Base-by-base conservation (phyloP, 2,113 vertebrate genomes). In the Ailurus styani region DNA sequence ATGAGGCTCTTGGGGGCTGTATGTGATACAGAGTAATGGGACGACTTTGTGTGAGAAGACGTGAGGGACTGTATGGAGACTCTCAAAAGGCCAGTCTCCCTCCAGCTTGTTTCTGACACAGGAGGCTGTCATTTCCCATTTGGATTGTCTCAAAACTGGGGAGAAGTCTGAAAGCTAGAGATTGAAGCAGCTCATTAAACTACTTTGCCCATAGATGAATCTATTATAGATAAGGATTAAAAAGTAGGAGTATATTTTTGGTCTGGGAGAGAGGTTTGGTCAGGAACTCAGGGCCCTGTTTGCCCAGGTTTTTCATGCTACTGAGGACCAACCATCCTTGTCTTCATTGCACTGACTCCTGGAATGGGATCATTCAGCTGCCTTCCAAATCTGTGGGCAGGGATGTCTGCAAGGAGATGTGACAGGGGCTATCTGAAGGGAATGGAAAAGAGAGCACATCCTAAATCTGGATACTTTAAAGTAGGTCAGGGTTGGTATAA, bases 161-260 rank as follows among this genome's bases (percentile, higher is more conserved):
- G 50, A 90, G 7, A 79, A 42, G 73, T 70, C 21, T 57, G 45
- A 31, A 83, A 70, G 60, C 3, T 62, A 70, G 47, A 87, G 50
- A 66, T 66, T 18, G n/a, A 96, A 95, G 47, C 27, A 72, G 52
- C 37, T 96, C 8, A 55, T 96, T 86, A 82, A 42, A 52, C 4
- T 50, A 12, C n/a, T 91, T 66, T 40, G 55, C 15, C 34, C 50
- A 29, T 8, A 72, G 42, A 77, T 54, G 42, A 86, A 54, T 40
- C 64, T 70, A 3, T 73, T 55, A 73, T 13, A 64, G 25, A 47
- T n/a, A 45, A 45, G 70, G 40, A 57, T 34, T 27, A 78, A 84
- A 27, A 91, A 52, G 72, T 68, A 64, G 18, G 2, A 6, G 2
- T 55, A 3, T 90, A 1, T 31, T 75, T 47, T 75, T 31, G 42